Base-by-base conservation (phyloP, 1,140 invertebrate genomes). In the Panonychus citri region DNA sequence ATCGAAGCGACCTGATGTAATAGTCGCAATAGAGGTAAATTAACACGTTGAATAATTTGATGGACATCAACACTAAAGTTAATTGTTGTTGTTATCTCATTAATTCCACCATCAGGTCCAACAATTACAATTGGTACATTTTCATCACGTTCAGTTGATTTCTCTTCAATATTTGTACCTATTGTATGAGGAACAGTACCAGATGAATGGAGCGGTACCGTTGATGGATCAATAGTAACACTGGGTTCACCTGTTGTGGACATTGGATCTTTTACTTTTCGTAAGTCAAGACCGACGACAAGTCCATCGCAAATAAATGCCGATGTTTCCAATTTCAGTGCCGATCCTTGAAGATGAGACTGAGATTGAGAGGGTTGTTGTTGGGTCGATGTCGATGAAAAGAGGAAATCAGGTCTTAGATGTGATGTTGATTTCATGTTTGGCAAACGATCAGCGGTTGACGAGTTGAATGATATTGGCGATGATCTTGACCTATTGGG, bases 1-100 rank as follows among this genome's bases (percentile, higher is more conserved):
- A 96, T 93, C 59, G 89, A 91, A 61, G 82, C 85, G 61, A 97
- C 90, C 72, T 97, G 91, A 73, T 95, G 88, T 40, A 95, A 73
- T 25, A 97, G 73, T 55, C 91, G 72, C 25, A 97, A 69, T 39
- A 97, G 70, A 0, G 90, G 88, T 88, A 96, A 94, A 66, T 95
- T 95, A 8, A 89, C 81, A 75, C 81, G 83, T 65, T 90, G 86
- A 55, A 82, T 83, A 62, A 90, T 87, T 63, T 83, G 86, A 51
- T 83, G 74, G 37, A 88, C 77, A 68, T 83, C 83, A 15, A 90
- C 71, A 64, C 80, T 86, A 64, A 90, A 83, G 66, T 89, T 88
- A 39, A 89, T 76, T 62, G 85, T 78, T 8, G 83, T 87, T 61
- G 81, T 86, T 15, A 83, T 86, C 66, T 88, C 83, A 64, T 85